These are phyloP conservation scores for Eristalis tenax DNA, from an alignment of 2,888 invertebrate genomes.

Conservation along the genomic window DNA sequence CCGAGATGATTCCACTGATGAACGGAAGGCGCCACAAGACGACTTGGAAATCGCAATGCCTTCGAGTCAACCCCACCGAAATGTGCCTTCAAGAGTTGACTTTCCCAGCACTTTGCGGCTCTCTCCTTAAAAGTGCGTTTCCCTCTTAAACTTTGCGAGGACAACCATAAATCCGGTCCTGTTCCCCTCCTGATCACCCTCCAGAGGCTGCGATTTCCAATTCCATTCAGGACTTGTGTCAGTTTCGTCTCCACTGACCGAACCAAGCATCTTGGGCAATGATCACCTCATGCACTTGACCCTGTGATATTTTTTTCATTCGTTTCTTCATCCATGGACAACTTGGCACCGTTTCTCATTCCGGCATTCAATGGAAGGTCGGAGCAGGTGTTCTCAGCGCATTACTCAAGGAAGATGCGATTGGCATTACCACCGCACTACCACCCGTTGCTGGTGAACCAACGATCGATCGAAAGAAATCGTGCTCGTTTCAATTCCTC, in stretches of 20 bases:
- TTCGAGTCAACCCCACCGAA: too few relatives aligned
- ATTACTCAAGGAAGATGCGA: slow-evolving; percentile 64
- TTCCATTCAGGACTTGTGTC: slow-evolving; percentile 23
- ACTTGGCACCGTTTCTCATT: slow-evolving; percentile 42
- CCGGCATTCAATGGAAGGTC: slow-evolving; percentile 55
- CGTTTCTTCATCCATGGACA: slow-evolving; percentile 18
- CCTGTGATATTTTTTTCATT: slow-evolving; percentile 44
- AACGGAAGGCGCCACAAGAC: too few relatives aligned
- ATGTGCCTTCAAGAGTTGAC: too few relatives aligned
- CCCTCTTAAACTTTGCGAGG: too few relatives aligned
- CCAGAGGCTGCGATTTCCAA: slow-evolving; percentile 11
- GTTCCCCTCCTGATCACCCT: too few relatives aligned
- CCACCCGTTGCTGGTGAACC: slow-evolving; percentile 25
- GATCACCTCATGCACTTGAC: slow-evolving; percentile 64
- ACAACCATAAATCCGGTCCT: neutral
- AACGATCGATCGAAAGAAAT: slow-evolving; percentile 38
- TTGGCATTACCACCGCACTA: slow-evolving; percentile 39
- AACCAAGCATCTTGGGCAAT: slow-evolving; percentile 1
- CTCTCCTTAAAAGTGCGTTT: too few relatives aligned
- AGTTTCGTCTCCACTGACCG: slow-evolving; percentile 13
- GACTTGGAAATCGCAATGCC: too few relatives aligned
- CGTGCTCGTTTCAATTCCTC: slow-evolving; percentile 62
- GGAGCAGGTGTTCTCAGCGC: slow-evolving; percentile 64
- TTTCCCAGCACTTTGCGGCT: too few relatives aligned
- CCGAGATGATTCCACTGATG: too few relatives aligned